These are phyloP conservation scores for Drosophila subobscura DNA, from an alignment of 1,140 invertebrate genomes.

Conservation along the genomic window DNA sequence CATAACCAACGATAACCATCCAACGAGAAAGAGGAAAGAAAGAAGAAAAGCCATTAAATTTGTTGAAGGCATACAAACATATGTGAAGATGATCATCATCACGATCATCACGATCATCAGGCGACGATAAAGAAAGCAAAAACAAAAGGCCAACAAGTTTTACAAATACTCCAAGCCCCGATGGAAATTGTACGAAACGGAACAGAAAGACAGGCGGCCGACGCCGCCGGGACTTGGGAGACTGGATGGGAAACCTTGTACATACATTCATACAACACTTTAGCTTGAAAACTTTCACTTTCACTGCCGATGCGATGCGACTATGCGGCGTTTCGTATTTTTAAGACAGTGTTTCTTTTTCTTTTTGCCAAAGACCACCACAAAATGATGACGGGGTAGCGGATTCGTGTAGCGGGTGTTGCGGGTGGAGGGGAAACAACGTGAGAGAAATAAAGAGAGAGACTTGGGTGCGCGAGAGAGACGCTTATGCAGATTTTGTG, in stretches of 20 bases:
- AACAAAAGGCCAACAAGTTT: constrained; percentile 49
- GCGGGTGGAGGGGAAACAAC: constrained; percentile 10
- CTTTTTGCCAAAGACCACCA: constrained; percentile 73
- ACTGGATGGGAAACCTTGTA: constrained; percentile 46
- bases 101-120: background rate
- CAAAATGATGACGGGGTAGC: constrained; percentile 15
- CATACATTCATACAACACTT: constrained; percentile 43
- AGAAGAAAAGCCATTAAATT: constrained; percentile 57
- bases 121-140: constrained; percentile 23
- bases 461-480: constrained; percentile 8
- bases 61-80: constrained; percentile 25
- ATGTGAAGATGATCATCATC: constrained; percentile 33
- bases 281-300: constrained; percentile 55
- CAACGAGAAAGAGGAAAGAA: constrained; percentile 18
- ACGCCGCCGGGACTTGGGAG: constrained; percentile 11
- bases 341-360: constrained; percentile 55
- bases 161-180: constrained; percentile 20
- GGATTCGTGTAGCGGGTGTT: constrained; percentile 19
- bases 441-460: too few relatives aligned
- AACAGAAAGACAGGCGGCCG: constrained; percentile 22
- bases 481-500: constrained; percentile 74
- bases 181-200: constrained; percentile 33
- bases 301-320: constrained; percentile 72
- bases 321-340: constrained; percentile 42
- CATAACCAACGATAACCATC: constrained; percentile 22